These are phyloP conservation scores for Branchipolynoe longqiensis DNA, from an alignment of 2,888 invertebrate species.

Conservation along the genomic window DNA sequence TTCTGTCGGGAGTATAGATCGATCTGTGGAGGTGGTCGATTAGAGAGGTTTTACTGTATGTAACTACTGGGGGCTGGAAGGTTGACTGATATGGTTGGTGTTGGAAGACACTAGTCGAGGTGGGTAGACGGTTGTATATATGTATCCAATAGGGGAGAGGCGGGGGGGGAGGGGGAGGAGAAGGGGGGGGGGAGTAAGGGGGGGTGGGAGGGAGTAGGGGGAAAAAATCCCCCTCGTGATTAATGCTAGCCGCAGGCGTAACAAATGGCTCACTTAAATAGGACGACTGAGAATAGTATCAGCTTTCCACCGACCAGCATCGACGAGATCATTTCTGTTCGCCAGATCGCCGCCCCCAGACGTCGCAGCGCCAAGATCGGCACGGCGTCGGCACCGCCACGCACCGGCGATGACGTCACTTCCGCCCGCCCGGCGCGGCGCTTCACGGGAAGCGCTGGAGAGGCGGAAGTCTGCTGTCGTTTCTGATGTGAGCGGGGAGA, in stretches of 20 bases:
- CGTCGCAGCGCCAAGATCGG: neutral
- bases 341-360: conserved; percentile 10
- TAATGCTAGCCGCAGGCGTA: conserved; percentile 36
- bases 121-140: no score
- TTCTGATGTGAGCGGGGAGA: no score
- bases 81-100: no score
- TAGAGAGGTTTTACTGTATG: no score
- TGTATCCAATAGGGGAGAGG: no score
- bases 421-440: neutral
- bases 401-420: neutral
- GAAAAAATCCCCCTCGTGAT: conserved; percentile 1
- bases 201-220: neutral
- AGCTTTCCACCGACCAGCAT: neutral
- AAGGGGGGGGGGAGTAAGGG: neutral
- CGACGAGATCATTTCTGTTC: neutral
- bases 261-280: conserved; percentile 53
- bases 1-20: no score
- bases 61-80: no score
- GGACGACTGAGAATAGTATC: conserved; percentile 16
- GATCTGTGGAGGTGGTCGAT: no score
- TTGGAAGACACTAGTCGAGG: no score
- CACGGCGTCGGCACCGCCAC: neutral
- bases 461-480: neutral
- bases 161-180: neutral
- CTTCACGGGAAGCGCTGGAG: neutral